Evolutionary conservation across 35 echinoderm and acorn worm species (phyloP).

Genomic region (Heliocidaris tuberculata): DNA sequence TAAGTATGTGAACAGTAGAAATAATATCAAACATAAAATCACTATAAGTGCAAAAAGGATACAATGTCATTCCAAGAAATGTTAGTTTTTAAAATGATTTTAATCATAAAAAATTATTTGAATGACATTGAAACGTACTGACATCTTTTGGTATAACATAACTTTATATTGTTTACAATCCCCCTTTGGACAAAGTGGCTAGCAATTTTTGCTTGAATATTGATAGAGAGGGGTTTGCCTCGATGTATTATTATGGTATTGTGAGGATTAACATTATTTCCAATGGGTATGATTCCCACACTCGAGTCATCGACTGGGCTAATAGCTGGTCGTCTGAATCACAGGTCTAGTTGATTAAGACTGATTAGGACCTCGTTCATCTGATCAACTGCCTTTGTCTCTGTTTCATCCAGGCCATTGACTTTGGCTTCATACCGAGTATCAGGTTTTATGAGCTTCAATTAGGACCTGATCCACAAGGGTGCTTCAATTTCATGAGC

Average conservation of each 20-base stretch:
- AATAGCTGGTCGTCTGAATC: not conserved
- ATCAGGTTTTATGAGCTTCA: conserved; percentile 37
- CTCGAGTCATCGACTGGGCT: not conserved
- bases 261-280: not conserved
- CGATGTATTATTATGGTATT: not conserved
- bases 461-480: conserved; percentile 29
- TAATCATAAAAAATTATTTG: no score
- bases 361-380: not conserved
- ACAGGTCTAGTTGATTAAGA: conserved; percentile 3
- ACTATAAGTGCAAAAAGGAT: no score
- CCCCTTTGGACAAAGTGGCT: no score
- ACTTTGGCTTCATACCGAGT: not conserved
- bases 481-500: conserved; percentile 30
- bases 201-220: no score
- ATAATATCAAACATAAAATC: no score
- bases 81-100: no score
- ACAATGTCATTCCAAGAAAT: no score
- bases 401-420: conserved; percentile 4
- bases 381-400: conserved; percentile 1
- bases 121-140: no score
- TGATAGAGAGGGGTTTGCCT: no score
- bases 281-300: not conserved
- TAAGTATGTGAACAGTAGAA: not conserved
- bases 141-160: no score
- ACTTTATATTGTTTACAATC: no score